Base-by-base conservation (phyloP, 2,113 vertebrate species). In the Noctilio leporinus region DNA sequence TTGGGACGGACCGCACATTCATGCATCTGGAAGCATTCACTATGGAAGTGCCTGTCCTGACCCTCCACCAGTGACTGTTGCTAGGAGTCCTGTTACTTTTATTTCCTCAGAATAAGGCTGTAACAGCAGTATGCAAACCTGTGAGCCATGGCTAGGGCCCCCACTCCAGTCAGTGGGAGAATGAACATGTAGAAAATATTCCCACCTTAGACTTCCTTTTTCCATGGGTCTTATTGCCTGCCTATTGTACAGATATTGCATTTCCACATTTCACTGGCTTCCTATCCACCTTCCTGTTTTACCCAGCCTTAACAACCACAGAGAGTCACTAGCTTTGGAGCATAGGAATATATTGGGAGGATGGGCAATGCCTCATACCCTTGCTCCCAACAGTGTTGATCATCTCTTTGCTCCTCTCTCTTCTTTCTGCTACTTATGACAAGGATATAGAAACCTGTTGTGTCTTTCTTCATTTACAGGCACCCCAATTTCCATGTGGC, bases 1-100 rank as follows among this genome's bases (percentile, higher is more conserved):
- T 72, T 45, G 47, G 93, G 94, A 84, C 20, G 33, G 94, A 81
- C 16, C 33, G 85, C 91, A 77, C 49, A 59, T 81, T 17, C 15
- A 67, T 80, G 89, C 91, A 88, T 97, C 96, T 96, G 94, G 96
- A 97, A 96, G 92, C 90, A 90, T 47, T 96, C 87, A 94, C n/a
- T 86, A 55, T 76, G 67, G 67, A 78, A 81, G 55, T 2, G 38
- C 55, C 82, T 69, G 81, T 88, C 91, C 70, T 95, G 57, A 72
- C 64, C 86, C 4, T 65, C 57, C 49, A 57, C 28, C 67, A 59
- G 76, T 40, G 24, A 75, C 84, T 57, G 30, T 80, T 43, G 59
- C 90, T 81, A 28, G 45, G 55, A 82, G 24, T 67, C 81, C 65
- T 86, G 40, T 26, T 65, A 76, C 94, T 83, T 75, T 96, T 67